phyloP scores from a whole-genome alignment of 2,888 invertebrate species.

The Pecten maximus region DNA sequence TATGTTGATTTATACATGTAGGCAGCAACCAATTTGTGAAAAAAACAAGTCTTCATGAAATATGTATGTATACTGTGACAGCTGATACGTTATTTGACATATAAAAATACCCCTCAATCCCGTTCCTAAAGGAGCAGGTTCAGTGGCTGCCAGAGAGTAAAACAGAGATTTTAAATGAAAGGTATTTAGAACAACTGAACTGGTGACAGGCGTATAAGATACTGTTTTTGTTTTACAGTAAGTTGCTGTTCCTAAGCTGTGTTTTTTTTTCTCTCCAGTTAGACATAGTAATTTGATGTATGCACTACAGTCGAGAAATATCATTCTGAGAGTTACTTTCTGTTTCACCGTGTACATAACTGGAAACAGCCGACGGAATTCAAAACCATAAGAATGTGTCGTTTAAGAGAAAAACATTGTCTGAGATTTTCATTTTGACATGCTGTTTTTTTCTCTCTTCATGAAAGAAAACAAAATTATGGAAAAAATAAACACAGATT shows the following conservation, averaged over 20 bases:
- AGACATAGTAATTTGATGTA: background rate
- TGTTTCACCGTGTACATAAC: background rate
- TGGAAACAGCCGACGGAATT: background rate
- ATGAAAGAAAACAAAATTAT: background rate
- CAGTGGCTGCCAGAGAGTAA: background rate
- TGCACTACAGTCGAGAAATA: background rate
- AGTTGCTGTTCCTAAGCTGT: no score
- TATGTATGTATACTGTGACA: background rate
- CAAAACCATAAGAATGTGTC: background rate
- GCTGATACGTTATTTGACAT: background rate
- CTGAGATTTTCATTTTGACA: background rate
- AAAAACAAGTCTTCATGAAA: background rate
- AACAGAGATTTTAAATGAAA: background rate
- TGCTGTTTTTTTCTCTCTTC: background rate
- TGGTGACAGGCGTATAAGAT: background rate
- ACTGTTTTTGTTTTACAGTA: background rate
- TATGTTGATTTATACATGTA: background rate
- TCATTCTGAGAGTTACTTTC: background rate
- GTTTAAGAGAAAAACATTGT: background rate
- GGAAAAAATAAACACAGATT: background rate
- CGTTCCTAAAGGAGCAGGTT: background rate
- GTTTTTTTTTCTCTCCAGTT: background rate
- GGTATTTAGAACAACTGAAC: background rate
- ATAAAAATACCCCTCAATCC: background rate
- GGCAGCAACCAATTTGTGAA: background rate